These are phyloP conservation scores for Serranus cabrilla DNA, from an alignment of 2,797 vertebrate species.

Conservation along the genomic window DNA sequence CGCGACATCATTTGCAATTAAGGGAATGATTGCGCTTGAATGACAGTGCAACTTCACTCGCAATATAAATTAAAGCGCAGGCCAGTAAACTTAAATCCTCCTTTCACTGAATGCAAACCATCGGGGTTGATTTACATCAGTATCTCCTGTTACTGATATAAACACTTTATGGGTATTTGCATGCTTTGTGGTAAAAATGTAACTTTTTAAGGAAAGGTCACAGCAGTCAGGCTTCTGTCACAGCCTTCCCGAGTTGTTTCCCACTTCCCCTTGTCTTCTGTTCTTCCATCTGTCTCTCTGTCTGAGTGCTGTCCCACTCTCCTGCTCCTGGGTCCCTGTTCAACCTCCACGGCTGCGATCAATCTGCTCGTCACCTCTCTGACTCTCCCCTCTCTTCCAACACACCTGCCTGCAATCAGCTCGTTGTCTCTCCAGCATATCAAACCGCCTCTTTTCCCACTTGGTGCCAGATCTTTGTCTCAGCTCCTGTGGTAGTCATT, in stretches of 20 bases:
- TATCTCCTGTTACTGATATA: slow-evolving; percentile 13
- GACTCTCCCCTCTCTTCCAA: too few relatives aligned
- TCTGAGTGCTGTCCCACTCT: too few relatives aligned
- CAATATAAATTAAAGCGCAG: slow-evolving; percentile 18
- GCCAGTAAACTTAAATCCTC: background rate
- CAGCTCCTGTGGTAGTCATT: background rate
- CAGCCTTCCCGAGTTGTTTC: background rate
- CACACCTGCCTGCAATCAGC: background rate
- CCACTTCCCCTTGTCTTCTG: background rate
- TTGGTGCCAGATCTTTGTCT: background rate
- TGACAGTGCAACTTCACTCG: background rate
- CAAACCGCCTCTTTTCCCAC: too few relatives aligned
- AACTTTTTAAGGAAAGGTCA: background rate
- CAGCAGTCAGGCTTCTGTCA: too few relatives aligned
- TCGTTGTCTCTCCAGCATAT: background rate
- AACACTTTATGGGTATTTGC: slow-evolving; percentile 37
- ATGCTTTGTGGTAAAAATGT: slow-evolving; percentile 7
- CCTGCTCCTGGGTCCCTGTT: too few relatives aligned
- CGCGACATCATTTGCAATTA: slow-evolving; percentile 43
- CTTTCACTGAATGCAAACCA: slow-evolving; percentile 9
- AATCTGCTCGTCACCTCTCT: too few relatives aligned
- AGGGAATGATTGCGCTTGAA: slow-evolving; percentile 11
- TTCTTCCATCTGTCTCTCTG: too few relatives aligned
- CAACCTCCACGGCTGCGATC: too few relatives aligned
- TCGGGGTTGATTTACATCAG: slow-evolving; percentile 37